Base-by-base conservation (phyloP, 2,888 invertebrate genomes). In the Ypsolopha sequella region DNA sequence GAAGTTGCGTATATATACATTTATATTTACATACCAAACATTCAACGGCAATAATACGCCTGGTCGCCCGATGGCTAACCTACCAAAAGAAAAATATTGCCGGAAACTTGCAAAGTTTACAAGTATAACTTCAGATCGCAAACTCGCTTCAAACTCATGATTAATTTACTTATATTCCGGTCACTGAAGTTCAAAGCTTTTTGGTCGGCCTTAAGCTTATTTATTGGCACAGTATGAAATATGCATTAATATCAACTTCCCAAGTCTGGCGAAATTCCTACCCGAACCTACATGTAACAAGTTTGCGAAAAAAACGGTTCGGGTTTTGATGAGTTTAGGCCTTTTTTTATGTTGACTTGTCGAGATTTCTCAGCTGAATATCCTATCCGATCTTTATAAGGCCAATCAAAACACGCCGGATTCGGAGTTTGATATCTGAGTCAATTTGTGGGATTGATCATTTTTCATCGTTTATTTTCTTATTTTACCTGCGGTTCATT, bases 91-190 rank as follows among this genome's bases (percentile, higher is more conserved):
- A 2, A 24, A 24, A 24, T 24, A 3, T 24, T 24, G 24, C 4
- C 24, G 4, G 24, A 24, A 24, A 24, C 24, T 24, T 24, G 24
- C 24, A 24, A 24, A 24, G 24, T 24, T 24, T 24, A 4, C 24
- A 4, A 24, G 24, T 24, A 24, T 24, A 24, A 24, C 24, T 24
- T 24, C 24, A 24, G 24, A 24, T 24, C 24, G 24, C 24, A 24
- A 24, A 24, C 24, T 24, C 24, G 4, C 24, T 24, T 24, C 24
- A 24, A 24, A 61, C 63, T 65, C 69, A 75, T 78, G 76, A 78
- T 80, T 80, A 76, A 76, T 80, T 79, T 78, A 71, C 61, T 63
- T 72, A 73, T 79, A 70, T 77, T 77, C 78, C 71, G 69, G 73
- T 70, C 68, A 69, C 63, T 60, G 60, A 62, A 69, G 66, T 70